Base-by-base conservation (phyloP, 2,113 vertebrate species). In the Microtus ochrogaster region DNA sequence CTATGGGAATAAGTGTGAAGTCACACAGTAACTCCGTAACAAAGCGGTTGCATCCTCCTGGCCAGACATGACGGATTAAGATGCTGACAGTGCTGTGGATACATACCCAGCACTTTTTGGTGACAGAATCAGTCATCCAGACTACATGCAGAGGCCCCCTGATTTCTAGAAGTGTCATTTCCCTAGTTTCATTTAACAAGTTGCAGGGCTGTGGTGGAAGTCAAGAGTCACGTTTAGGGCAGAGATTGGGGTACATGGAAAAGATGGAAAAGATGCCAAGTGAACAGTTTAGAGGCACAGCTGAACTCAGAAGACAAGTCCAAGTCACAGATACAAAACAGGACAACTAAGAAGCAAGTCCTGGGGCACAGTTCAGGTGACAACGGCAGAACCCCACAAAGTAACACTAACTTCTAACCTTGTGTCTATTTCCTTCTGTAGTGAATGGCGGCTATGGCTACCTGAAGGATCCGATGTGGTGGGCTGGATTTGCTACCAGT, bases 401-500 rank as follows among this genome's bases (percentile, higher is more conserved):
- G 21, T 1, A 5, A 11, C 36, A 55, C 76, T 96, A 14, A 9
- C 30, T 72, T 47, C 74, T 96, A 83, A 73, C 55, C 28, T 2
- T 26, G 17, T 19, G 87, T 79, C 90, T 44, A 1, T 98, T 98
- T 94, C 52, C 63, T 93, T 97, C 92, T 39, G 2, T 96, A 99
- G 99, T 99, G 97, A 99, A 99, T 0, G 99, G 99, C 83, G 99
- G 99, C 58, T 99, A 99, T 0, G 99, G 99, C 26, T 99, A 99
- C 98, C 98, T 99, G 65, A 99, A 99, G 97, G 99, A 99, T 96
- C 98, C 99, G 97, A 98, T 99, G 94, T 99, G 99, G 99, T 99
- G 99, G 99, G 99, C 99, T 83, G 99, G 99, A 84, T 98, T 99
- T 89, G 90, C 99, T 76, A 99, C 99, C 92, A 99, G 99, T 99